Evolutionary conservation across 1,140 invertebrate genomes (phyloP).

Genomic region (Galendromus occidentalis): DNA sequence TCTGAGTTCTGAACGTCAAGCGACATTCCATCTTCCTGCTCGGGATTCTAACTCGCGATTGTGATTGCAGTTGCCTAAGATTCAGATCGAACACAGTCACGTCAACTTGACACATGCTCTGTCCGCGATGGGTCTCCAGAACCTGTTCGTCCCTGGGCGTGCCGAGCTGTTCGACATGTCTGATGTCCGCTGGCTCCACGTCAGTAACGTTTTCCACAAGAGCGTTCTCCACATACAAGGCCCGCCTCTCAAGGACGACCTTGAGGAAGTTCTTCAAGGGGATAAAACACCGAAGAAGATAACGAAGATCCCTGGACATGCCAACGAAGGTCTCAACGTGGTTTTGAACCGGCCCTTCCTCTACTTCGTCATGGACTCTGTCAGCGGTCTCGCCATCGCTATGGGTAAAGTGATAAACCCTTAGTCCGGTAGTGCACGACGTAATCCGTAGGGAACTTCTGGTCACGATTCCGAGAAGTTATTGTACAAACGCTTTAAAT

Average conservation of each 20-base stretch:
- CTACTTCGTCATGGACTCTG: constrained; percentile 22
- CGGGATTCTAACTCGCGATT: neutral
- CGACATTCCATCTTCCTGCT: too few species aligned
- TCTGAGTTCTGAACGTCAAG: too few species aligned
- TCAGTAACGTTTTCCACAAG: constrained; percentile 22
- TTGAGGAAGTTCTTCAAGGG: neutral
- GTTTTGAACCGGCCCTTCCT: constrained; percentile 20
- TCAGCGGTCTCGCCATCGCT: constrained; percentile 21
- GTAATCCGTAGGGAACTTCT: too few species aligned
- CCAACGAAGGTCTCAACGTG: constrained; percentile 14
- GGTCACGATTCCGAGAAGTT: too few species aligned
- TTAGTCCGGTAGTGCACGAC: neutral
- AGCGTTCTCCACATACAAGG: constrained; percentile 19
- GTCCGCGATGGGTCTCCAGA: constrained; percentile 19
- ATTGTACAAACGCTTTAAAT: too few species aligned
- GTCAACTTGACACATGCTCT: constrained; percentile 19
- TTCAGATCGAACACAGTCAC: constrained; percentile 19
- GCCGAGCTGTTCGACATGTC: constrained; percentile 20
- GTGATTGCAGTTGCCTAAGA: constrained; percentile 19
- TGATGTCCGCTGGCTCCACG: constrained; percentile 20
- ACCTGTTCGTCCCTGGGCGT: constrained; percentile 21
- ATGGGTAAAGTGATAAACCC: constrained; percentile 22
- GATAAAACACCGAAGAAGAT: neutral
- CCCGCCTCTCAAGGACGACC: neutral
- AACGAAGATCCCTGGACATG: neutral